Evolutionary conservation across 1,140 invertebrate species (phyloP).

Genomic region (Drosophila gunungcola): DNA sequence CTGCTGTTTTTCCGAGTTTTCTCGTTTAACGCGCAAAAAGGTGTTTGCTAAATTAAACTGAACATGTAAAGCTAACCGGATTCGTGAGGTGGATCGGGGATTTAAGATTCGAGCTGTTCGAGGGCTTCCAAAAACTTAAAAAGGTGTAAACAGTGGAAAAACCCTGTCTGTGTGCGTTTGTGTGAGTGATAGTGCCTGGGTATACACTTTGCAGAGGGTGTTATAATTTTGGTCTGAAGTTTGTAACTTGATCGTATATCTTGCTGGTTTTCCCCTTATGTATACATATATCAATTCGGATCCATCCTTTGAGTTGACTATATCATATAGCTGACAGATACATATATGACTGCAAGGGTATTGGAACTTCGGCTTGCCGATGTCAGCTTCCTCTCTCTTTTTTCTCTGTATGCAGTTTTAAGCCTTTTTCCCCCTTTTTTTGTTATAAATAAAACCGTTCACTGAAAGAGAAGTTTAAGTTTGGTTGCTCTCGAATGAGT

Average conservation of each 20-base stretch:
- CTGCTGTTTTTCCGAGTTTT: conserved; percentile 2
- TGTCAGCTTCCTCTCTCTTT: neutral
- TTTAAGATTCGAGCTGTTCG: conserved; percentile 15
- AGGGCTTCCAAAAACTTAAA: neutral
- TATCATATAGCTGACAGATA: too few relatives aligned
- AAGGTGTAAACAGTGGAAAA: conserved; percentile 11
- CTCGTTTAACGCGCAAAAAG: conserved; percentile 8
- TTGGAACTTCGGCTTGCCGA: too few relatives aligned
- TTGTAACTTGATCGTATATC: too few relatives aligned
- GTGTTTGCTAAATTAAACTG: conserved; percentile 23
- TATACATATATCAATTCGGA: too few relatives aligned
- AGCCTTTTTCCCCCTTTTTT: conserved; percentile 26
- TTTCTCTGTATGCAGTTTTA: conserved; percentile 40
- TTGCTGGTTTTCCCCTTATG: too few relatives aligned
- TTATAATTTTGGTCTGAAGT: too few relatives aligned
- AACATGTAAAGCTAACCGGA: conserved; percentile 35
- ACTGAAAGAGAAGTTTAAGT: conserved; percentile 56
- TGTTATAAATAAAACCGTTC: conserved; percentile 36
- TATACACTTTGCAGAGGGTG: too few relatives aligned
- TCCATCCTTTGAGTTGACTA: too few relatives aligned
- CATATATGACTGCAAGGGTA: too few relatives aligned
- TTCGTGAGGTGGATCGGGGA: conserved; percentile 14
- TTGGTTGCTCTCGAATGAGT: conserved; percentile 18
- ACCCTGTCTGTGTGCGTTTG: neutral
- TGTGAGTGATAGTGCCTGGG: conserved; percentile 16